Base-by-base conservation (phyloP, 2,797 vertebrate genomes). In the Anabas testudineus region DNA sequence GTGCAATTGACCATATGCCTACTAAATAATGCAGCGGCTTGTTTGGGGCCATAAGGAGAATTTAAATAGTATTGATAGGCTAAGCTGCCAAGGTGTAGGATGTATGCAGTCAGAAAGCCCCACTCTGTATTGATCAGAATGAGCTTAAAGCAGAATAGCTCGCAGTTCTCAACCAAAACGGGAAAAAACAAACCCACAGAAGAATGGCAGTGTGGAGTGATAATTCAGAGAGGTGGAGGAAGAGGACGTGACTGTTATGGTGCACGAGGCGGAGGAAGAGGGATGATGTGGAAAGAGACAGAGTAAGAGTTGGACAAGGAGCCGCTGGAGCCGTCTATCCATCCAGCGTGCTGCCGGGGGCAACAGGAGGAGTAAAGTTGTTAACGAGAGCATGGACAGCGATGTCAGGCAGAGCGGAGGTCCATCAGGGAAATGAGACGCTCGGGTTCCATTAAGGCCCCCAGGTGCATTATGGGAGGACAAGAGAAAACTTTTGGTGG, bases 31-130 rank as follows among this genome's bases (percentile, higher is more conserved):
- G 95, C 95, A 97, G 91, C 82, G 74, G 88, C 92, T 93, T 93
- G 94, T 95, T 93, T 84, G 82, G 93, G 91, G 92, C 92, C 92
- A 94, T 92, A 90, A 95, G 93, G 94, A 95, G 95, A 97, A 97
- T 96, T 97, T 96, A 97, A 96, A 96, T 95, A 95, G 90, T 96
- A 97, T 97, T 95, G 96, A 96, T 95, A 91, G 93, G 93, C 92
- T 94, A 94, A 96, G 96, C 95, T 95, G 93, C 90, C 92, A 85
- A 80, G 73, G 90, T 90, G 91, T 83, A 90, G 95, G 94, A 95
- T 89, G 94, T 93, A 95, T 96, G 94, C 94, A 93, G 93, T 94
- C 94, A 87, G 88, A 93, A 87, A 94, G 90, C 92, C 87, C 91
- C 90, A 90, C 89, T 89, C 89, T 78, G 80, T 92, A 96, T 95